Conservation (phyloP, 1,140 invertebrate genomes). For the Lepidurus apus region DNA sequence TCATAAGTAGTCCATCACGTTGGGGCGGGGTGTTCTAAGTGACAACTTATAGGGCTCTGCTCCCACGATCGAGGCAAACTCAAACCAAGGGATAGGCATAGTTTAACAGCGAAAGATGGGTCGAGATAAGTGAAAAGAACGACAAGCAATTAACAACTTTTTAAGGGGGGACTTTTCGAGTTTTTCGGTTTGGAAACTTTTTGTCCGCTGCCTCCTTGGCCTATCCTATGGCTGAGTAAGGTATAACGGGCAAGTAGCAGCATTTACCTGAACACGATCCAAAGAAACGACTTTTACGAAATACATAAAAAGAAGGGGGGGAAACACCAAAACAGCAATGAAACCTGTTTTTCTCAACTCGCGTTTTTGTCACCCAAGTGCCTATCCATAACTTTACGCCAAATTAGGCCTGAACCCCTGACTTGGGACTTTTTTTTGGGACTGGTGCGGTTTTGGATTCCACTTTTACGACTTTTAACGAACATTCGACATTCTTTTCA, state of each 20-base stretch:
- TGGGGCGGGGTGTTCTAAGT: neutral
- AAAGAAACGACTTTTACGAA: too few species aligned
- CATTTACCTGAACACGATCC: too few species aligned
- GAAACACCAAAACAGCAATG: too few species aligned
- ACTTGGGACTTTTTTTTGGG: neutral
- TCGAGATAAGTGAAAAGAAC: too few species aligned
- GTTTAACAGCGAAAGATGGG: too few species aligned
- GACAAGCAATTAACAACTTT: too few species aligned
- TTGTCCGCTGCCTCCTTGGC: too few species aligned
- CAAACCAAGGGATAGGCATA: neutral
- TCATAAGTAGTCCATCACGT: neutral
- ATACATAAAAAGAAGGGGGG: too few species aligned
- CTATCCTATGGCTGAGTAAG: too few species aligned
- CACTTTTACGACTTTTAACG: neutral
- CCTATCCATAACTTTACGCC: neutral
- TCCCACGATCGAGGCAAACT: neutral
- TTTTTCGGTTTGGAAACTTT: too few species aligned
- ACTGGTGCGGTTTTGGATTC: neutral
- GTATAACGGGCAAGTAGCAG: too few species aligned
- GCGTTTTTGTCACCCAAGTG: neutral
- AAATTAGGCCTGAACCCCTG: slow-evolving; percentile 4
- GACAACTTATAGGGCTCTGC: neutral
- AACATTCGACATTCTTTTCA: neutral
- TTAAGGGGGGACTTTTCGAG: too few species aligned
- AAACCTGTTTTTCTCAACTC: neutral